Conservation (phyloP, 2,797 vertebrate genomes). For the Acomys russatus region DNA sequence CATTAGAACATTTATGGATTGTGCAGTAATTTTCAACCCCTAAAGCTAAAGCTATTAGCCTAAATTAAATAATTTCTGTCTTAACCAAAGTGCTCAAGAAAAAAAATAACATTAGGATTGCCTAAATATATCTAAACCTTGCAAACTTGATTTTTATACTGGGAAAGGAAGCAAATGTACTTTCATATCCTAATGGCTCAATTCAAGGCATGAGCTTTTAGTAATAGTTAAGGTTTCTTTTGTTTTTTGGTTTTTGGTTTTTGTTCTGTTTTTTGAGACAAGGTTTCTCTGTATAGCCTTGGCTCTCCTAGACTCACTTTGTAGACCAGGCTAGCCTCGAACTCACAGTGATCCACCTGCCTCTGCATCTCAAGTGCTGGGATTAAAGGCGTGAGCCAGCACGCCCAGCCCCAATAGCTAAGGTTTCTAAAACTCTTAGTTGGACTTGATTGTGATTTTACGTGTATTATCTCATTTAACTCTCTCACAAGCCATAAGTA, state of each 20-base stretch:
- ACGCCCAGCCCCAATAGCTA: background rate
- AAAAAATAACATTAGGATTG: slow-evolving; percentile 19
- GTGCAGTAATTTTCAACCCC: slow-evolving; percentile 53
- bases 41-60: slow-evolving; percentile 60
- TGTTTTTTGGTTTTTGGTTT: too few species aligned
- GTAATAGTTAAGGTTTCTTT: slow-evolving; percentile 24
- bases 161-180: slow-evolving; percentile 10
- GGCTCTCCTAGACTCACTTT: too few species aligned
- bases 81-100: slow-evolving; percentile 60
- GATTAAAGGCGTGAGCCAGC: too few species aligned
- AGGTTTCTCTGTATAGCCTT: too few species aligned
- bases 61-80: slow-evolving; percentile 67
- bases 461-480: background rate
- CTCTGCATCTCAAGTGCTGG: too few species aligned
- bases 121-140: slow-evolving; percentile 34
- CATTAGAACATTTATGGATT: slow-evolving; percentile 70
- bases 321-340: too few species aligned
- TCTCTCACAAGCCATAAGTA: background rate
- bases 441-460: slow-evolving; percentile 12
- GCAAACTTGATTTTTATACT: slow-evolving; percentile 29
- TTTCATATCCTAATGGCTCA: background rate
- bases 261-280: too few species aligned
- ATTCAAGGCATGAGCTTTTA: slow-evolving; percentile 22
- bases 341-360: too few species aligned
- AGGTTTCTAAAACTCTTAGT: slow-evolving; percentile 14